Evolutionary conservation across 2,888 invertebrate genomes (phyloP).

Genomic region (Anodontia alba): DNA sequence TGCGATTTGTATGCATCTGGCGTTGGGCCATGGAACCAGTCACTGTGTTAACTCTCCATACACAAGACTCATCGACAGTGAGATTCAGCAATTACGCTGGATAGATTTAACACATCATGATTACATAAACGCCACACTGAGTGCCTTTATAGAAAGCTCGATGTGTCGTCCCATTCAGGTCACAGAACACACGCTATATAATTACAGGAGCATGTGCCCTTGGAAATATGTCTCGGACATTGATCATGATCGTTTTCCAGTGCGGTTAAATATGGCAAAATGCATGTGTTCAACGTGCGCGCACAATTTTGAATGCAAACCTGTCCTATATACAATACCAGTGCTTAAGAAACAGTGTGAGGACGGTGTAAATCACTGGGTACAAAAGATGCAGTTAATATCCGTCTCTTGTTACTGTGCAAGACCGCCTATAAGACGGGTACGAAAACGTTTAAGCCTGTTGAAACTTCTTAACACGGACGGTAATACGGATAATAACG

Average conservation of each 20-base stretch:
- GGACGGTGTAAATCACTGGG: slow-evolving; percentile 41
- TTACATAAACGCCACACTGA: slow-evolving; percentile 44
- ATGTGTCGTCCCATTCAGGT: slow-evolving; percentile 19
- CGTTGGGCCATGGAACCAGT: background rate
- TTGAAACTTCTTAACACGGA: too few relatives aligned
- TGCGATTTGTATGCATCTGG: background rate
- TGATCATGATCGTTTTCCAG: slow-evolving; percentile 52
- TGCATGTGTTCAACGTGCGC: slow-evolving; percentile 50
- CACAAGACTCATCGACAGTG: slow-evolving; percentile 48
- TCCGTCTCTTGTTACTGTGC: slow-evolving; percentile 56
- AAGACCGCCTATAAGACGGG: slow-evolving; percentile 23
- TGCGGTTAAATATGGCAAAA: slow-evolving; percentile 43
- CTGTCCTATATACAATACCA: slow-evolving; percentile 58
- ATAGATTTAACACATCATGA: slow-evolving; percentile 43
- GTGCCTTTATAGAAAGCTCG: slow-evolving; percentile 37
- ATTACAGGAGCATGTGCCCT: slow-evolving; percentile 51
- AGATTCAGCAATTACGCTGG: slow-evolving; percentile 36
- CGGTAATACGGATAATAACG: too few relatives aligned
- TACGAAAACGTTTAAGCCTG: background rate
- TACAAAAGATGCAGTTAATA: slow-evolving; percentile 45
- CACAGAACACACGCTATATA: slow-evolving; percentile 30
- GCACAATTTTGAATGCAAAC: slow-evolving; percentile 51
- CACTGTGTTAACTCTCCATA: slow-evolving; percentile 47
- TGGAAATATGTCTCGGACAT: slow-evolving; percentile 52
- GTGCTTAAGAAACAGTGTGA: slow-evolving; percentile 51